phyloP scores from a whole-genome alignment of 2,797 vertebrate genomes.

The Salarias fasciatus region DNA sequence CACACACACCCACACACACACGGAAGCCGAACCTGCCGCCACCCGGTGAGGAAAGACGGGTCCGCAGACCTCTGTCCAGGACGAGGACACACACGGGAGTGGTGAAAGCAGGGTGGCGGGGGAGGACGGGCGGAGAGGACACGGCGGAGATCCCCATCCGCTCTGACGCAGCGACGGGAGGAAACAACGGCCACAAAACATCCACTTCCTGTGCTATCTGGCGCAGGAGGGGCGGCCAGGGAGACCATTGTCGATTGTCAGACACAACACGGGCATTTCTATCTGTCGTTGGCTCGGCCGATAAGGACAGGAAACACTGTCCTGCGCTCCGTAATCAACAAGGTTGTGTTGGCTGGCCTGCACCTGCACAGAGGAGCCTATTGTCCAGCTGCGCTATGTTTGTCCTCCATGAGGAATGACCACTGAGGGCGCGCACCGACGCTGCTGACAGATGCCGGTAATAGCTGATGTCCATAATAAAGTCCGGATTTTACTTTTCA shows the following conservation, averaged over 20 bases:
- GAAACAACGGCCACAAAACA: conserved; percentile 61
- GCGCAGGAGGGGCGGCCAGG: conserved; percentile 1
- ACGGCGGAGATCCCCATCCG: conserved; percentile 35
- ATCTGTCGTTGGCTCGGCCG: conserved; percentile 56
- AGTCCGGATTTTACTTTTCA: conserved; percentile 28
- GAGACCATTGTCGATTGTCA: conserved; percentile 61
- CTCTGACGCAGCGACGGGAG: conserved; percentile 50
- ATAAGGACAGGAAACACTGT: conserved; percentile 70
- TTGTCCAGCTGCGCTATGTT: conserved; percentile 47
- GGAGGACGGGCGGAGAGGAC: conserved; percentile 21
- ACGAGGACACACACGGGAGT: conserved; percentile 45
- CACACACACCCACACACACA: conserved; percentile 28
- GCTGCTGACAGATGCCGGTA: conserved; percentile 40
- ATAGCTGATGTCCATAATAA: conserved; percentile 25
- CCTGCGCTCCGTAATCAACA: conserved; percentile 49
- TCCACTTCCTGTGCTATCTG: conserved; percentile 61
- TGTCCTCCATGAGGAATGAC: conserved; percentile 32
- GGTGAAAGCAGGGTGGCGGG: conserved; percentile 20
- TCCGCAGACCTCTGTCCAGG: conserved; percentile 37
- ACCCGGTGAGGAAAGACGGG: conserved; percentile 51
- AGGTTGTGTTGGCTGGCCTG: conserved; percentile 46
- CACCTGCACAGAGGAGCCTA: conserved; percentile 69
- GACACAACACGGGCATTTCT: conserved; percentile 70
- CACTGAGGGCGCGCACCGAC: neutral
- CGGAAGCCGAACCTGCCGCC: neutral